Percentiles rank a stretch among this genome's conserved stretches.
Evolutionary conservation across 2,113 vertebrate genomes (phyloP).

Genomic region (Pachypanchax playfairii): DNA sequence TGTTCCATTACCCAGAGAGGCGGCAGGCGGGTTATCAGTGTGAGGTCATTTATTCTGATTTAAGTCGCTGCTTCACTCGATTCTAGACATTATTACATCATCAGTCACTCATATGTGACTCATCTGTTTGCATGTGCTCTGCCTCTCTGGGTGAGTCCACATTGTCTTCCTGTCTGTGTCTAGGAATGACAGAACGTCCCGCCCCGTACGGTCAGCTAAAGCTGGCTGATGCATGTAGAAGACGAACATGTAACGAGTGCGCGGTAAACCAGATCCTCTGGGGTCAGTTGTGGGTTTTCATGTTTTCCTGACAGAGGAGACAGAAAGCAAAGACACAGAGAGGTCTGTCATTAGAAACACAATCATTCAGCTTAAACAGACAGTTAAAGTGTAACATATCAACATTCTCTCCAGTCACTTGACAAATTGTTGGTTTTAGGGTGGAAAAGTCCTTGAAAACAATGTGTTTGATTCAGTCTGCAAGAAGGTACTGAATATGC

Average conservation of each 20-base stretch:
- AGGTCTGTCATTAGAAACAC: slow-evolving; percentile 12
- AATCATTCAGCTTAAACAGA: slow-evolving; percentile 1
- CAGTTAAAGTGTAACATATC: slow-evolving; percentile 20
- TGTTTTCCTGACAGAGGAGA: slow-evolving; percentile 31
- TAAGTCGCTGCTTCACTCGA: slow-evolving; percentile 44
- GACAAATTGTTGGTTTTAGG: slow-evolving; percentile 37
- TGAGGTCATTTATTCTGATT: slow-evolving; percentile 60
- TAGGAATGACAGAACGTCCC: slow-evolving; percentile 14
- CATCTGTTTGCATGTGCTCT: slow-evolving; percentile 29
- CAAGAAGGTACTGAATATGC: neutral
- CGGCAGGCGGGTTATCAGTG: slow-evolving; percentile 54
- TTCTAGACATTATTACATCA: slow-evolving; percentile 38
- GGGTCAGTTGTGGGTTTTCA: slow-evolving; percentile 12
- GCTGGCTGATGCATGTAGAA: slow-evolving; percentile 17
- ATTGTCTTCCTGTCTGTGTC: slow-evolving; percentile 3
- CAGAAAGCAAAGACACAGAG: slow-evolving; percentile 32
- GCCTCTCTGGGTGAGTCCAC: slow-evolving; percentile 24
- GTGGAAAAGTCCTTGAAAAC: too few species aligned
- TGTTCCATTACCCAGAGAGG: slow-evolving; percentile 60
- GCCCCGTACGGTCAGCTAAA: slow-evolving; percentile 19
- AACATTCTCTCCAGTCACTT: slow-evolving; percentile 14
- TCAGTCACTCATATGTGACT: slow-evolving; percentile 57
- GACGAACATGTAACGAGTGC: slow-evolving; percentile 12
- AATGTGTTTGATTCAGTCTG: too few species aligned
- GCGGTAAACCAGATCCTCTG: slow-evolving; percentile 11